phyloP scores from a whole-genome alignment of 2,888 invertebrate genomes.

The Xanthia togata region DNA sequence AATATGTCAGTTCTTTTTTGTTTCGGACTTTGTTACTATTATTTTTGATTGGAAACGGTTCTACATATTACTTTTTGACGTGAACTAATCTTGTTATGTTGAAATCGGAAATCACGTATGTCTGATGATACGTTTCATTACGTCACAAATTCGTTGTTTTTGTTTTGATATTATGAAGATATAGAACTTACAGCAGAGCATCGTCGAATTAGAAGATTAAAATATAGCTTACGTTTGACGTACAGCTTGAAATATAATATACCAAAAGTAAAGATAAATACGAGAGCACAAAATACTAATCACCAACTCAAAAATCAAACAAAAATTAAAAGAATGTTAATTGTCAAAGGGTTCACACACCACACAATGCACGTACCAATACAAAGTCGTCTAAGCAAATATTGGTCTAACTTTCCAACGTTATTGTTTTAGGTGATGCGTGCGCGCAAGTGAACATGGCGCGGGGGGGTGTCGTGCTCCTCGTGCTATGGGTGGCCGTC shows the following conservation, averaged over 20 bases:
- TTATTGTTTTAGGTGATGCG: constrained; percentile 90
- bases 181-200: not conserved
- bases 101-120: constrained; percentile 49
- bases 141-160: constrained; percentile 10
- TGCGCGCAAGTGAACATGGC: constrained; percentile 86
- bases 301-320: constrained; percentile 35
- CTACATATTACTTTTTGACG: constrained; percentile 49
- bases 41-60: constrained; percentile 56
- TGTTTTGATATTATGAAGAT: constrained; percentile 1
- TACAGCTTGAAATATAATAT: not conserved
- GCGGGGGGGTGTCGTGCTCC: constrained; percentile 85
- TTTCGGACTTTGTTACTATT: constrained; percentile 49
- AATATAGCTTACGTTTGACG: not conserved
- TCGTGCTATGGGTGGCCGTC: constrained; percentile 88
- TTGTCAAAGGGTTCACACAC: constrained; percentile 59
- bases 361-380: constrained; percentile 60
- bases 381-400: constrained; percentile 57
- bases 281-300: constrained; percentile 24
- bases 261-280: constrained; percentile 27
- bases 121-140: constrained; percentile 33
- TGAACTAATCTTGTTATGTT: constrained; percentile 56
- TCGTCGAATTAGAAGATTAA: not conserved
- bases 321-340: constrained; percentile 54
- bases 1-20: constrained; percentile 59
- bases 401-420: constrained; percentile 71